phyloP scores from a whole-genome alignment of 2,888 invertebrate genomes.

The Sinopyrophorus schimmeli region DNA sequence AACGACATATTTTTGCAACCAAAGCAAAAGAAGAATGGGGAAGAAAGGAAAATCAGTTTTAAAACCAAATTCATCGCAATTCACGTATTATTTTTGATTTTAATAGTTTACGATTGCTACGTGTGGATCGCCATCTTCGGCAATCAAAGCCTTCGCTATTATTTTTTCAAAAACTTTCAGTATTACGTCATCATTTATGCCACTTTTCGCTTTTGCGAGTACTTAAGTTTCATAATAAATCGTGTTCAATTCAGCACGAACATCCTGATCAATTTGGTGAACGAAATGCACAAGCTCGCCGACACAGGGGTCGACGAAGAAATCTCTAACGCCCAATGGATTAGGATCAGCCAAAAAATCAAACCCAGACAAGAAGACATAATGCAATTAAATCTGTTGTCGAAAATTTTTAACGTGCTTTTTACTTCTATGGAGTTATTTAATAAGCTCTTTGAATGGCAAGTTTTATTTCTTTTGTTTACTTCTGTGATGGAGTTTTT shows the following conservation, averaged over 20 bases:
- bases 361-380: conserved; percentile 20
- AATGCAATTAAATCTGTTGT: conserved; percentile 21
- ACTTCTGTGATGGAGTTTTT: conserved; percentile 9
- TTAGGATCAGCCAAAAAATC: conserved; percentile 18
- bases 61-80: too few species aligned
- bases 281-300: conserved; percentile 15
- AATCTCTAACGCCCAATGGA: conserved; percentile 11
- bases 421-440: conserved; percentile 11
- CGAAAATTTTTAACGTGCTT: conserved; percentile 17
- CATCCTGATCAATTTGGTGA: conserved; percentile 14
- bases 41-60: too few species aligned
- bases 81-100: too few species aligned
- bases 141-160: conserved; percentile 3
- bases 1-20: conserved; percentile 24
- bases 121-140: conserved; percentile 11
- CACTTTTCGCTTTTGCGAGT: conserved; percentile 12
- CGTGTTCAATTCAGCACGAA: conserved; percentile 15
- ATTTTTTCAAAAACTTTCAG: conserved; percentile 20
- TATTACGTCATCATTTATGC: conserved; percentile 17
- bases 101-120: conserved; percentile 18
- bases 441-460: conserved; percentile 18
- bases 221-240: conserved; percentile 8
- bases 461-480: conserved; percentile 11
- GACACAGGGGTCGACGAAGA: conserved; percentile 1
- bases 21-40: conserved; percentile 10